Evolutionary conservation across 30 jellyfish, hydroid and myxozoan genomes (phyloP).

Genomic region (Hydractinia symbiolongicarpus): DNA sequence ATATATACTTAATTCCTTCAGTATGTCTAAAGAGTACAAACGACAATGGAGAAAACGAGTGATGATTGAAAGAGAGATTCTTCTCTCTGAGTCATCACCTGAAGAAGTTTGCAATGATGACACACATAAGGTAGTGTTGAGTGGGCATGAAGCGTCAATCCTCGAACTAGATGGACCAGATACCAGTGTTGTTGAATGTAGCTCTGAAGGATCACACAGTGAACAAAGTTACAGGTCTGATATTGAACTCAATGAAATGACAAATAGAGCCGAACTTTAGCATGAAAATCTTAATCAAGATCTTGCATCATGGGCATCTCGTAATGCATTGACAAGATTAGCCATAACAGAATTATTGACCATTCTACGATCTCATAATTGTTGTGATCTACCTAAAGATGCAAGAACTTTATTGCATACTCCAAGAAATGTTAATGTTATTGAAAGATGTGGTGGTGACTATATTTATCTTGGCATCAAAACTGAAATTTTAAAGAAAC

Average conservation of each 20-base stretch:
- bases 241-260: neutral
- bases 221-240: no score
- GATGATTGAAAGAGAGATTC: no score
- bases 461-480: constrained; percentile 30
- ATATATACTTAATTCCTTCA: no score
- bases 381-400: constrained; percentile 36
- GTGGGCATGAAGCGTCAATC: no score
- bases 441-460: constrained; percentile 32
- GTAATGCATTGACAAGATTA: constrained; percentile 24
- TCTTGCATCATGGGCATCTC: constrained; percentile 37
- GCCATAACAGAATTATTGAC: constrained; percentile 22
- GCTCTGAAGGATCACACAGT: no score
- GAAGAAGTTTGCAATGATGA: no score
- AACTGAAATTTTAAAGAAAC: neutral
- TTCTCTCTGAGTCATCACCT: no score
- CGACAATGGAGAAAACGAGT: no score
- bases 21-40: no score
- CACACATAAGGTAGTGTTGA: no score
- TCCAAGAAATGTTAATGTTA: constrained; percentile 26
- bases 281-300: constrained; percentile 10
- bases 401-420: constrained; percentile 39
- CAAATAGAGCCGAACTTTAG: neutral
- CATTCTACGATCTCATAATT: constrained; percentile 19
- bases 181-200: no score
- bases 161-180: no score